A percentile compares a stretch with the other conserved stretches of the same genome.
phyloP scores from a whole-genome alignment of 2,797 vertebrate genomes.

The Karalla daura region DNA sequence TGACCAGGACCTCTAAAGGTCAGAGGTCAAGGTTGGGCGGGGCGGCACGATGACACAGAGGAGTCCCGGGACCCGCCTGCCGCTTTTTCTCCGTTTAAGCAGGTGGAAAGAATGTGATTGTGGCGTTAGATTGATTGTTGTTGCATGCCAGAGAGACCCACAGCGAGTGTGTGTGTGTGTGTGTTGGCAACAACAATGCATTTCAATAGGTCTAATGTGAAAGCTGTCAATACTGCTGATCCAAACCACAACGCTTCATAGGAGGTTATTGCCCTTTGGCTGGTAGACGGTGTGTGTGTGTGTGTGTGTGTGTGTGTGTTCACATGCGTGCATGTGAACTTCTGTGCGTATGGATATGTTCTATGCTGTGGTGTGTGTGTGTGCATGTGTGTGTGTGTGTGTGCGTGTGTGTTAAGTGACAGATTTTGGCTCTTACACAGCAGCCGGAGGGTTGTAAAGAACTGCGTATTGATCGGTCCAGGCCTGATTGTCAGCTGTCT shows the following conservation, averaged over 20 bases:
- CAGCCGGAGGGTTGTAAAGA: conserved; percentile 57
- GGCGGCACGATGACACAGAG: conserved; percentile 70
- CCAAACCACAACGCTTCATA: conserved; percentile 69
- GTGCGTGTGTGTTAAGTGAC: conserved; percentile 61
- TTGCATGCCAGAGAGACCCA: conserved; percentile 48
- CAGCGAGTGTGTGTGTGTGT: conserved; percentile 13
- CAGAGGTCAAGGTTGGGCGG: conserved; percentile 89
- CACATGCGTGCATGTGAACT: conserved; percentile 4
- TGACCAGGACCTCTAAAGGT: conserved; percentile 67
- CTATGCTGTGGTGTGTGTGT: conserved; percentile 21
- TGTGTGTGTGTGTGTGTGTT: conserved; percentile 18
- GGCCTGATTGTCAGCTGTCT: conserved; percentile 51
- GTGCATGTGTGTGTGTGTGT: conserved; percentile 14
- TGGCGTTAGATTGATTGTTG: conserved; percentile 78
- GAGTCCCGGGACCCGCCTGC: conserved; percentile 59
- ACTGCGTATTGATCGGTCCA: conserved; percentile 46
- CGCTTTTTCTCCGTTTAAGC: conserved; percentile 71
- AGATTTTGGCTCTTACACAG: conserved; percentile 55
- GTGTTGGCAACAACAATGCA: conserved; percentile 74
- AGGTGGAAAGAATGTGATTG: conserved; percentile 79
- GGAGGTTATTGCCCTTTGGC: conserved; percentile 73
- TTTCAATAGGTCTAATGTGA: conserved; percentile 83
- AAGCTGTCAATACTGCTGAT: conserved; percentile 85
- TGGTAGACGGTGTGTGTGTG: conserved; percentile 18
- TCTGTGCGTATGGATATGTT: conserved; percentile 30